These are phyloP conservation scores for Triplophysa rosa DNA, from an alignment of 2,113 vertebrate species.

Conservation along the genomic window DNA sequence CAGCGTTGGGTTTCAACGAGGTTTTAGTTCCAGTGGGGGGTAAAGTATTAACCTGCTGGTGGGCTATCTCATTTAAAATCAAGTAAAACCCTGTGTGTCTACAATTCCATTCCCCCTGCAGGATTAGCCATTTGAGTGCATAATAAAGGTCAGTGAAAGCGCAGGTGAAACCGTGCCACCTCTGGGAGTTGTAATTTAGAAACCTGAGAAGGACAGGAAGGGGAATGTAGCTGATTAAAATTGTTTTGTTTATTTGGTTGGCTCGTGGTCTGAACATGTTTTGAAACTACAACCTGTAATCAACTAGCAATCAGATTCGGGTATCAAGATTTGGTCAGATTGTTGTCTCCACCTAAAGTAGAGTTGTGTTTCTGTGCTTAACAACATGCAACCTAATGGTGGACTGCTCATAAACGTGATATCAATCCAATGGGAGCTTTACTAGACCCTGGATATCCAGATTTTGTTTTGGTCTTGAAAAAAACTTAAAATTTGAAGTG, in stretches of 20 bases:
- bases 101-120: constrained; percentile 55
- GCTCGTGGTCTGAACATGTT: constrained; percentile 37
- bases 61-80: constrained; percentile 62
- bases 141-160: constrained; percentile 60
- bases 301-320: constrained; percentile 48
- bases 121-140: constrained; percentile 64
- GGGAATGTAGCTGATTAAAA: constrained; percentile 52
- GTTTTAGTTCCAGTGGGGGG: constrained; percentile 52
- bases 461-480: too few relatives aligned
- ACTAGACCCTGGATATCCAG: too few relatives aligned
- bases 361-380: constrained; percentile 25
- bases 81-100: constrained; percentile 57
- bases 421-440: too few relatives aligned
- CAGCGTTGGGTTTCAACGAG: constrained; percentile 47
- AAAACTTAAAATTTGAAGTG: too few relatives aligned
- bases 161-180: constrained; percentile 43
- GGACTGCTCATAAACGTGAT: constrained; percentile 1
- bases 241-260: constrained; percentile 41
- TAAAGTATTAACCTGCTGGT: constrained; percentile 56
- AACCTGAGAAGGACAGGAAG: constrained; percentile 33
- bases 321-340: constrained; percentile 33
- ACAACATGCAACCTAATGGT: constrained; percentile 28
- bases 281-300: constrained; percentile 46
- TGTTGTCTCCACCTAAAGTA: not conserved
- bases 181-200: constrained; percentile 46